These are phyloP conservation scores for Peromyscus attwateri DNA, from an alignment of 2,797 vertebrate species.

Conservation along the genomic window DNA sequence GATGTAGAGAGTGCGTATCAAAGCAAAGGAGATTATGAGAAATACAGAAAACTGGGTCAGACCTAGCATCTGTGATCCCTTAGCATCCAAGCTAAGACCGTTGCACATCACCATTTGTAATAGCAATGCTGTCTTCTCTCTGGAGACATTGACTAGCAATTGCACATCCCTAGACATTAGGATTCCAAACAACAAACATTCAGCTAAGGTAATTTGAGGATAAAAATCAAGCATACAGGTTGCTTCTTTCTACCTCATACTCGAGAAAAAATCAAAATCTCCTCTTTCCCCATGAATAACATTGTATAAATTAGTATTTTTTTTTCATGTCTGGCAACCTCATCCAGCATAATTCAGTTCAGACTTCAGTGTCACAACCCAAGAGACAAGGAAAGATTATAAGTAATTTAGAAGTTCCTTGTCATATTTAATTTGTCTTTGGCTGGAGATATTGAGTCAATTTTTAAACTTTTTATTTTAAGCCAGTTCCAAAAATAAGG, in stretches of 20 bases:
- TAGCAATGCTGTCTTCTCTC: neutral
- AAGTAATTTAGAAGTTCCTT: constrained; percentile 80
- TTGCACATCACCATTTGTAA: neutral
- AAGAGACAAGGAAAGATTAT: constrained; percentile 74
- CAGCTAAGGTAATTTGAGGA: constrained; percentile 8
- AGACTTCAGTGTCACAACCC: constrained; percentile 77
- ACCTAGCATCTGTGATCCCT: neutral
- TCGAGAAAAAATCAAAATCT: neutral
- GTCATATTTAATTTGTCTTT: constrained; percentile 80
- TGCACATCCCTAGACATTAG: neutral
- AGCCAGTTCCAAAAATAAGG: constrained; percentile 74
- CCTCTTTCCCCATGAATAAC: constrained; percentile 9
- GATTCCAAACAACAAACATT: constrained; percentile 31
- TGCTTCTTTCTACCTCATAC: constrained; percentile 47
- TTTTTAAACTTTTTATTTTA: constrained; percentile 77
- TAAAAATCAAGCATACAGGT: constrained; percentile 15
- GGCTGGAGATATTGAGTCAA: constrained; percentile 65
- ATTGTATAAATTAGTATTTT: constrained; percentile 71
- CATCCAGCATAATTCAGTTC: constrained; percentile 74
- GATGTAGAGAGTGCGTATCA: neutral
- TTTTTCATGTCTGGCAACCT: constrained; percentile 71
- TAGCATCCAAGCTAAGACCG: neutral
- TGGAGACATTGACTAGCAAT: neutral
- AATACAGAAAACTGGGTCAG: neutral
- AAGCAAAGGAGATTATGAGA: neutral